Conservation (phyloP, 2,113 vertebrate species). For the Oncorhynchus mykiss region DNA sequence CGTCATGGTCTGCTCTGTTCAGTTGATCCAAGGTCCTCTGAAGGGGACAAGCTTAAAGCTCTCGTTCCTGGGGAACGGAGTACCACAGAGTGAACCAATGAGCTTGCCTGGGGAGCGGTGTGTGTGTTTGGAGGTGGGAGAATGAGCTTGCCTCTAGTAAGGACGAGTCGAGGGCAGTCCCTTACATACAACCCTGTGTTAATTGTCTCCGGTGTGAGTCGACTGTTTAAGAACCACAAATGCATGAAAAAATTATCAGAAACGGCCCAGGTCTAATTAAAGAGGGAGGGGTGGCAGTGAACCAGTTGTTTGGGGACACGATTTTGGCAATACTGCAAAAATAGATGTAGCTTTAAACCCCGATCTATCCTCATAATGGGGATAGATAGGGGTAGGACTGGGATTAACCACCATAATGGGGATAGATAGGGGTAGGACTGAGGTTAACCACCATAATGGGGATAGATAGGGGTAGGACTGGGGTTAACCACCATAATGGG, state of each 20-base stretch:
- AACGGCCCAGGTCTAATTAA: constrained; percentile 68
- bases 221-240: constrained; percentile 78
- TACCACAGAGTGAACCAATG: too few species aligned
- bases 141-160: constrained; percentile 87
- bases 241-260: constrained; percentile 45
- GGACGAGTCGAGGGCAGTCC: constrained; percentile 81
- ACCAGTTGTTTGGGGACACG: constrained; percentile 56
- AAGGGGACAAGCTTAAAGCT: constrained; percentile 85
- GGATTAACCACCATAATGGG: too few species aligned
- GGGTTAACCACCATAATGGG: too few species aligned
- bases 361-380: too few species aligned
- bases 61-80: constrained; percentile 71
- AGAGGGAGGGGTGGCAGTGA: constrained; percentile 41
- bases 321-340: constrained; percentile 50
- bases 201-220: constrained; percentile 81
- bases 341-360: neutral
- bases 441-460: too few species aligned
- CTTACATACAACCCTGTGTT: constrained; percentile 74
- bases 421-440: too few species aligned
- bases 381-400: too few species aligned
- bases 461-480: too few species aligned
- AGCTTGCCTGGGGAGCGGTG: too few species aligned
- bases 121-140: constrained; percentile 60
- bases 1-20: too few species aligned
- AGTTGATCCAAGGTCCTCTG: constrained; percentile 82